Conservation (phyloP, 1,140 invertebrate species). For the Mactra quadrangularis region DNA sequence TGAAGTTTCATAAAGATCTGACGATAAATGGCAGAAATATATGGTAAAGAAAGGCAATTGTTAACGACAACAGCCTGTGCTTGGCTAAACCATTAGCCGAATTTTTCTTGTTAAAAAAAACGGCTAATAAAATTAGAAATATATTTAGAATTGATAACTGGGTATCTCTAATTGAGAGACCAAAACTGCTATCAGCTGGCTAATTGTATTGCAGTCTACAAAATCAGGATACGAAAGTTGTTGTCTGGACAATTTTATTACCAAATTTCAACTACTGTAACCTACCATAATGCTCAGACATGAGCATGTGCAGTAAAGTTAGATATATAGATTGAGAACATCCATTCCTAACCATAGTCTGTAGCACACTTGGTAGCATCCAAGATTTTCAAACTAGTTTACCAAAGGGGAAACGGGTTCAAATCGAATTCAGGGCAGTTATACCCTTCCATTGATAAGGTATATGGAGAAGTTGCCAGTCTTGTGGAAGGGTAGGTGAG, state of each 20-base stretch:
- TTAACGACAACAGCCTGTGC: slow-evolving; percentile 12
- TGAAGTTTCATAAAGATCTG: too few species aligned
- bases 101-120: background rate
- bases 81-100: background rate
- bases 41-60: too few species aligned
- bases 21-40: too few species aligned
- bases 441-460: too few species aligned
- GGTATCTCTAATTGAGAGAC: background rate
- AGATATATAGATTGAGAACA: too few species aligned
- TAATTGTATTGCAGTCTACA: background rate
- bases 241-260: background rate
- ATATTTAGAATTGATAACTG: background rate
- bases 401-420: background rate
- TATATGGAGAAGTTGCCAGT: too few species aligned
- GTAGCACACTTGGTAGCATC: background rate
- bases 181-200: background rate
- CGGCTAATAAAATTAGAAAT: background rate
- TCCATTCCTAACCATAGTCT: too few species aligned
- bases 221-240: background rate
- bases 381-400: background rate
- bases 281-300: too few species aligned
- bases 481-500: too few species aligned
- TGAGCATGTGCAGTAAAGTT: too few species aligned
- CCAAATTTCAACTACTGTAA: too few species aligned
- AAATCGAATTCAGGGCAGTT: too few species aligned